These are phyloP conservation scores for Thalassophryne amazonica DNA, from an alignment of 2,797 vertebrate species.

Conservation along the genomic window DNA sequence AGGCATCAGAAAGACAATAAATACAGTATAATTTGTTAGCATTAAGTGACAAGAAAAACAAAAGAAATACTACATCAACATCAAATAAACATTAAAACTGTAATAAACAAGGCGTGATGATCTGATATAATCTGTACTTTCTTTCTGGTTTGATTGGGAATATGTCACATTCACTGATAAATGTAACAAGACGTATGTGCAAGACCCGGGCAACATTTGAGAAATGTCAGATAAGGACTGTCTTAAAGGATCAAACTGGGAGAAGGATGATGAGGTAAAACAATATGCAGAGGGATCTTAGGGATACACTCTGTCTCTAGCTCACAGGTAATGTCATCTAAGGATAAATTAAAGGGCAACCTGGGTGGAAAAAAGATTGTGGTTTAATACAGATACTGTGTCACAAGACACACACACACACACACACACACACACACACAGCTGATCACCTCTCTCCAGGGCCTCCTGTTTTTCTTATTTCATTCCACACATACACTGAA, in stretches of 20 bases:
- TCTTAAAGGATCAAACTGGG: conserved; percentile 23
- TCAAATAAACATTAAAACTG: not conserved
- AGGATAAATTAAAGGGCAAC: conserved; percentile 54
- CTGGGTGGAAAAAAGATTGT: conserved; percentile 20
- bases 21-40: no score
- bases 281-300: conserved; percentile 21
- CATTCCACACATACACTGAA: conserved; percentile 37
- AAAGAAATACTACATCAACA: not conserved
- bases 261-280: conserved; percentile 11
- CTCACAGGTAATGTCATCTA: conserved; percentile 43
- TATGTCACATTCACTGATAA: not conserved
- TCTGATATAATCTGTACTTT: not conserved
- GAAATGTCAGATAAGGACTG: conserved; percentile 47
- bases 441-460: conserved; percentile 24
- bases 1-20: no score
- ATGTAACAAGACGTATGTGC: not conserved
- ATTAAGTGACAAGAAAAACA: no score
- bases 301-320: conserved; percentile 20
- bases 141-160: not conserved
- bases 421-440: not conserved
- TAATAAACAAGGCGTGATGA: not conserved
- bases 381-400: conserved; percentile 33
- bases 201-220: conserved; percentile 2
- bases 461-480: conserved; percentile 35
- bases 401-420: conserved; percentile 5